A percentile compares a stretch with the other conserved stretches of the same genome.
phyloP scores from a whole-genome alignment of 2,113 vertebrate species.

The Sakesphorus luctuosus region DNA sequence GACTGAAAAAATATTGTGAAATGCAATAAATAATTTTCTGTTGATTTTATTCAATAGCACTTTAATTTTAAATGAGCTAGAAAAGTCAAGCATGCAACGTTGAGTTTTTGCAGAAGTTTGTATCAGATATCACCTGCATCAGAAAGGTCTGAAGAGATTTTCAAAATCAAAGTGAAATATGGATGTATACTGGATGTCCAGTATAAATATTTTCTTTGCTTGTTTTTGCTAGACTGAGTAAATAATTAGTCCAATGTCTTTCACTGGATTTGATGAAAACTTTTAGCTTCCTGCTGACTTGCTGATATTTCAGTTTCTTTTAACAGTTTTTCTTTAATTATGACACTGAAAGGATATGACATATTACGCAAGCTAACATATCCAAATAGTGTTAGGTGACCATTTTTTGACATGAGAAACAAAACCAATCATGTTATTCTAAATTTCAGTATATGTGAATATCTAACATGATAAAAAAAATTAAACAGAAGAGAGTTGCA shows the following conservation, averaged over 20 bases:
- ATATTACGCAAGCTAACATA: not conserved
- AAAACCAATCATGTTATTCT: accelerated
- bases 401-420: not conserved
- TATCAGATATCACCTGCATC: not conserved
- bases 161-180: not conserved
- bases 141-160: not conserved
- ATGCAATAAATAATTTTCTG: not conserved
- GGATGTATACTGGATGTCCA: not conserved
- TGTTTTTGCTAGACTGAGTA: not conserved
- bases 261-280: not conserved
- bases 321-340: not conserved
- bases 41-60: not conserved
- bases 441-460: not conserved
- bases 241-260: not conserved
- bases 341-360: not conserved
- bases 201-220: not conserved
- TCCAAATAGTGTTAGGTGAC: not conserved
- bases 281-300: not conserved
- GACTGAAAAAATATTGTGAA: not conserved
- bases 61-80: not conserved
- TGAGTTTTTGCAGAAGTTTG: not conserved
- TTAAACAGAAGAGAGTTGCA: not conserved
- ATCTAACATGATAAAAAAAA: not conserved
- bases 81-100: not conserved
- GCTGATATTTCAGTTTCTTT: not conserved